A percentile compares a stretch with the other conserved stretches of the same genome.
Conservation (phyloP, 2,888 invertebrate species). For the Athalia cordata region DNA sequence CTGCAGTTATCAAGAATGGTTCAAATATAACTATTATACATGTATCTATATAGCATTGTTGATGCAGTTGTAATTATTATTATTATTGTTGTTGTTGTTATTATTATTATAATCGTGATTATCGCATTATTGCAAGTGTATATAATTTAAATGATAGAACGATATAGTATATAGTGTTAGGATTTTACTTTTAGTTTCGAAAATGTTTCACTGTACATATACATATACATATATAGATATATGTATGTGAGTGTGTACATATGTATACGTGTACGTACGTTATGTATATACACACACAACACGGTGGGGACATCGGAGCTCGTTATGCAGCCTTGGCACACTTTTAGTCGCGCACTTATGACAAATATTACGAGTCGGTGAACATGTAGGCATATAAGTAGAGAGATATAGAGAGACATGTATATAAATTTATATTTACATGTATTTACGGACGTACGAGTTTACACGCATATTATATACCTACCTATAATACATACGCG, state of each 20-base stretch:
- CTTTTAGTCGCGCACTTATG: constrained; percentile 39
- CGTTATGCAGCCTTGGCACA: constrained; percentile 45
- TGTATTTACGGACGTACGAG: not conserved
- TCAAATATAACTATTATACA: not conserved
- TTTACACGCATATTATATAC: too few species aligned
- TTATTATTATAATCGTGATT: too few species aligned
- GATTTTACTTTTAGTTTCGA: constrained; percentile 74
- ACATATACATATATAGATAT: not conserved
- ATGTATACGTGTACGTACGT: too few species aligned
- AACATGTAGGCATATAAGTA: constrained; percentile 7
- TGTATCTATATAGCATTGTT: not conserved
- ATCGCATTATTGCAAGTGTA: too few species aligned
- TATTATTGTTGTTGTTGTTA: too few species aligned
- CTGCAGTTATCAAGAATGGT: not conserved
- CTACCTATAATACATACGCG: too few species aligned
- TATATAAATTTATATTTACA: not conserved
- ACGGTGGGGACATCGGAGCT: constrained; percentile 31
- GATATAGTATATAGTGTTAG: not conserved
- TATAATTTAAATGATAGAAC: too few species aligned
- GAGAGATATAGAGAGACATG: not conserved
- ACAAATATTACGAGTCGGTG: constrained; percentile 47
- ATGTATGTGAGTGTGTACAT: not conserved
- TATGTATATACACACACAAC: not conserved
- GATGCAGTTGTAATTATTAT: too few species aligned
- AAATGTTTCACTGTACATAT: constrained; percentile 66